A percentile compares a stretch with the other conserved stretches of the same genome.
phyloP scores from a whole-genome alignment of 2,888 invertebrate genomes.

The Tryphoninae sp. region DNA sequence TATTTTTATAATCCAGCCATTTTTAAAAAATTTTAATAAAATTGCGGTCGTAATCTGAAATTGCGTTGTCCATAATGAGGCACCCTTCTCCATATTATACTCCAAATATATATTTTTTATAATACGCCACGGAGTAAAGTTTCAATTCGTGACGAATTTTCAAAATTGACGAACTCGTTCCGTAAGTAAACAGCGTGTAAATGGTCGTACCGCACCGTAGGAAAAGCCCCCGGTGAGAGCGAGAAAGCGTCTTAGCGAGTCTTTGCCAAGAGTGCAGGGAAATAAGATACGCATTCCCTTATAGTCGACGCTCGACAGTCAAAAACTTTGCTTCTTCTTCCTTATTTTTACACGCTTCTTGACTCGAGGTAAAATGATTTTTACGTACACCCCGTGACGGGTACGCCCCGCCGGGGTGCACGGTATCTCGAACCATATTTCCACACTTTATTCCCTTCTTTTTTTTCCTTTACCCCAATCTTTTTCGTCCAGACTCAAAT shows the following conservation, averaged over 20 bases:
- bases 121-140: background rate
- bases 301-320: slow-evolving; percentile 8
- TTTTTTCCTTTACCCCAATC: background rate
- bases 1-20: too few relatives aligned
- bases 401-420: slow-evolving; percentile 47
- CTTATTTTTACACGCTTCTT: background rate
- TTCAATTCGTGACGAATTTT: slow-evolving; percentile 37
- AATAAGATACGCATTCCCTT: background rate
- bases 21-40: too few relatives aligned
- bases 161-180: slow-evolving; percentile 51
- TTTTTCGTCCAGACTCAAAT: background rate
- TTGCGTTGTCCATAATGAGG: background rate
- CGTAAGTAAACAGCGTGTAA: slow-evolving; percentile 62
- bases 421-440: slow-evolving; percentile 10
- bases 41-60: background rate
- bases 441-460: slow-evolving; percentile 7
- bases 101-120: background rate
- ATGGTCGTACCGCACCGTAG: slow-evolving; percentile 57
- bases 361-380: slow-evolving; percentile 46
- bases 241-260: background rate
- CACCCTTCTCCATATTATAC: background rate
- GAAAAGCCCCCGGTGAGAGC: slow-evolving; percentile 27
- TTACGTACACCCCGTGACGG: slow-evolving; percentile 53
- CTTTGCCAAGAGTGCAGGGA: slow-evolving; percentile 19
- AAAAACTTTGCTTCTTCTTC: slow-evolving; percentile 15